Evolutionary conservation across 2,888 invertebrate species (phyloP), one percentile per base, ranked within the genome.

Genomic region (Sturmia bella): DNA sequence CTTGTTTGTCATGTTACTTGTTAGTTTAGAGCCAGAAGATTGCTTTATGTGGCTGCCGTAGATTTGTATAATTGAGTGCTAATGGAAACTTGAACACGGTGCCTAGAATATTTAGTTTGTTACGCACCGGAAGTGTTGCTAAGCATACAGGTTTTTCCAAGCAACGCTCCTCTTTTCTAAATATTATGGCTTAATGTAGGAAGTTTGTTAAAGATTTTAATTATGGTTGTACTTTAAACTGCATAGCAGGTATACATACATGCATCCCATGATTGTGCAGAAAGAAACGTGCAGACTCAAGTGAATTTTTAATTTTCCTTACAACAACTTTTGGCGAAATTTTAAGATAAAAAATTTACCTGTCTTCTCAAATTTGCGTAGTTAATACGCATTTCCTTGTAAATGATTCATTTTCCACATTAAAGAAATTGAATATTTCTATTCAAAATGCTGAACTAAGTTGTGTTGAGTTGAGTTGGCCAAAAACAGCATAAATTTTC

Each of bases 101-200:
- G 59, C 39, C 41, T 1, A 41, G 52, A 63, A 52, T 54, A 48
- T 52, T 73, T 54, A 43, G 17, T 63, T 52, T 48, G 41, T 50
- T 50, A 59, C 50, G 41, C 75, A 68, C 75, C 75, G 75, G 75
- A 75, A 75, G 50, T 68, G 59, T 12, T 32, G 19, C 32, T 59
- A 59, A 75, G 32, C 68, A 75, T 68, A 68, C 66, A 59, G 68
- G 75, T 75, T 75, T n/a, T 75, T 68, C n/a, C 12, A 27, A 27
- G 43, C 32, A 19, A 41, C 6, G 13, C 50, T 63, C 43, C 59
- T 52, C 24, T 52, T 17, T n/a, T 52, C 48, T 27, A 41, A 39
- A n/a, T 15, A 12, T 24, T 32, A 12, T 57, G n/a, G 15, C 19
- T 32, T 9, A 57, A 19, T 19, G 52, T 61, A 54, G 52, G 57